These are phyloP conservation scores for Nomada hirtipes DNA, from an alignment of 2,888 invertebrate genomes.

Conservation along the genomic window DNA sequence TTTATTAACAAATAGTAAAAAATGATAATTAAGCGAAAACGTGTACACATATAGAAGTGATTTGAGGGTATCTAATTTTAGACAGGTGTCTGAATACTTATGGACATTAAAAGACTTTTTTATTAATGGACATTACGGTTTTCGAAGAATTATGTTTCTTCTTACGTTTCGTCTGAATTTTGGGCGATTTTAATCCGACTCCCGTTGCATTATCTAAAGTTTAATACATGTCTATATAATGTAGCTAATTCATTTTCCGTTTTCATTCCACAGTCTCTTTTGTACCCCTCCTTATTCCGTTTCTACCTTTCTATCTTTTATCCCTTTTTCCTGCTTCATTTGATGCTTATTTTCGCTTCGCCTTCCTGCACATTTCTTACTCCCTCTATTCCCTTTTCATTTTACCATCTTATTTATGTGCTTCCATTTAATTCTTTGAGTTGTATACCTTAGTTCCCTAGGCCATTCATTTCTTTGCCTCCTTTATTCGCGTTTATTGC, in stretches of 20 bases:
- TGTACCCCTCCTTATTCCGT: not conserved
- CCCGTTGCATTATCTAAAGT: constrained; percentile 37
- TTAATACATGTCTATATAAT: constrained; percentile 18
- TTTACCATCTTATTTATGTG: not conserved
- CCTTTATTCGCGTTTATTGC: constrained; percentile 1
- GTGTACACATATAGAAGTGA: too few relatives aligned
- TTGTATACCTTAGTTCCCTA: not conserved
- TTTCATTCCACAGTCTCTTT: not conserved
- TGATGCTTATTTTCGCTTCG: constrained; percentile 2
- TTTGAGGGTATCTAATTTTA: too few relatives aligned
- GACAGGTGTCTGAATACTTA: too few relatives aligned
- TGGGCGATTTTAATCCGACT: constrained; percentile 27
- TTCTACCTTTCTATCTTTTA: not conserved
- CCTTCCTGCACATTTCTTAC: not conserved
- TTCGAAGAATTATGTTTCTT: not conserved
- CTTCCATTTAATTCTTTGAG: not conserved
- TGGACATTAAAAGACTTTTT: too few relatives aligned
- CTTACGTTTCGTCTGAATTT: not conserved
- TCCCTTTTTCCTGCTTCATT: not conserved
- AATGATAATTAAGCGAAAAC: too few relatives aligned
- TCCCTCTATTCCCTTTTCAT: not conserved
- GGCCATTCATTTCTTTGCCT: not conserved
- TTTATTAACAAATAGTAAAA: too few relatives aligned
- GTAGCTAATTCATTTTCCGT: constrained; percentile 21
- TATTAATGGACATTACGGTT: too few relatives aligned